phyloP scores from a whole-genome alignment of 1,140 invertebrate genomes.

The Oppia nitens region DNA sequence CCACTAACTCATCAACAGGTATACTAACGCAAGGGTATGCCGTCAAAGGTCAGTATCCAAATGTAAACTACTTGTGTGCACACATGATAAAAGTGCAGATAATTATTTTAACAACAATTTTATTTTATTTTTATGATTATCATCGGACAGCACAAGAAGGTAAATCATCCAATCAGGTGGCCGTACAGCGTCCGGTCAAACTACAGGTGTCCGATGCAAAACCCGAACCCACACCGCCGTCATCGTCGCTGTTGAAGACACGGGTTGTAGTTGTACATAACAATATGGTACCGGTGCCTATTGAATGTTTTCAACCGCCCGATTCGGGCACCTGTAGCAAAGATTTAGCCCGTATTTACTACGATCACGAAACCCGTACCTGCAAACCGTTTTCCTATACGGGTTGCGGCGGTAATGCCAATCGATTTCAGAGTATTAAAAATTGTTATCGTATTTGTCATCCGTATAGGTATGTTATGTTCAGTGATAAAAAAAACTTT shows the following conservation, averaged over 20 bases:
- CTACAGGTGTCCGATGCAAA: not conserved
- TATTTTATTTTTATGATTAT: too few species aligned
- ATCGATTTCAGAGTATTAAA: conserved; percentile 58
- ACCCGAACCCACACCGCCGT: not conserved
- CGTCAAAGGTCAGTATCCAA: too few species aligned
- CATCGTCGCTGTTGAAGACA: not conserved
- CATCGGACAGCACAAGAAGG: too few species aligned
- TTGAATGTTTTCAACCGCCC: conserved; percentile 1
- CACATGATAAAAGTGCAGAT: too few species aligned
- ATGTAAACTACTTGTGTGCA: too few species aligned
- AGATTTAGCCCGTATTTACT: conserved; percentile 10
- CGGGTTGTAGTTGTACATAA: not conserved
- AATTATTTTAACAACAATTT: too few species aligned
- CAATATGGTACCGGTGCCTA: not conserved
- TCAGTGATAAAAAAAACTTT: too few species aligned
- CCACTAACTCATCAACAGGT: too few species aligned
- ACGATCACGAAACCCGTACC: conserved; percentile 23
- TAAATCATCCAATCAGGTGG: not conserved
- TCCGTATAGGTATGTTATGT: not conserved
- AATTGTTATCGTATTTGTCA: conserved; percentile 36
- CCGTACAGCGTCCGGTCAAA: not conserved
- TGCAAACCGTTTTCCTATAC: conserved; percentile 57
- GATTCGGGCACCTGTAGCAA: conserved; percentile 1
- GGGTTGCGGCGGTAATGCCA: conserved; percentile 66
- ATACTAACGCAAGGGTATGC: too few species aligned